phyloP scores from a whole-genome alignment of 1,140 invertebrate genomes.

The Babylonia areolata region DNA sequence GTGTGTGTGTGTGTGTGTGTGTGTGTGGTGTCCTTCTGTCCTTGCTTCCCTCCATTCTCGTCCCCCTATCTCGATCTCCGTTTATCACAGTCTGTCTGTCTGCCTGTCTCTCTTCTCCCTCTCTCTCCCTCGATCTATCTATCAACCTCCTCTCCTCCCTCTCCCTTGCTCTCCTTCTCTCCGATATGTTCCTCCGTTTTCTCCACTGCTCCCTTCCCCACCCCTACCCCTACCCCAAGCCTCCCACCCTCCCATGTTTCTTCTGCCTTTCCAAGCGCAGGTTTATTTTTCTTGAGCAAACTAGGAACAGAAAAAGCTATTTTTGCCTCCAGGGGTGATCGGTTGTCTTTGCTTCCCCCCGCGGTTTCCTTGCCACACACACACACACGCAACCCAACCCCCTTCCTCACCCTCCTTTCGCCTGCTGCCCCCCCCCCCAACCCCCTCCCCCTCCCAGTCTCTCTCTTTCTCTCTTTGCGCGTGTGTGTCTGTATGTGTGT shows the following conservation, averaged over 20 bases:
- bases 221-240: not conserved
- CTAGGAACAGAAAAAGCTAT: conserved; percentile 16
- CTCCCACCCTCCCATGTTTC: not conserved
- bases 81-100: not conserved
- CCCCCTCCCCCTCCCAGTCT: not conserved
- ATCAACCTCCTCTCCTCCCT: not conserved
- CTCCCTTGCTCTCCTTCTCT: not conserved
- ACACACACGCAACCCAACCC: too few species aligned
- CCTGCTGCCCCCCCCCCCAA: too few species aligned
- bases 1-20: too few species aligned
- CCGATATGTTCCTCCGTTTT: not conserved
- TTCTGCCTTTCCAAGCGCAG: not conserved
- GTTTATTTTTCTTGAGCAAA: conserved; percentile 36
- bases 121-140: not conserved
- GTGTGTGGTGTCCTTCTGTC: not conserved
- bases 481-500: not conserved
- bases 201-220: not conserved
- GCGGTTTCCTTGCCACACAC: too few species aligned
- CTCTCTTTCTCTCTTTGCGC: not conserved
- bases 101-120: not conserved
- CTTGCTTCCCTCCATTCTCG: not conserved
- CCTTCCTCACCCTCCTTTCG: too few species aligned
- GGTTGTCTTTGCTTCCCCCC: not conserved
- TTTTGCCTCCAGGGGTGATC: not conserved
- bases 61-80: not conserved